Evolutionary conservation across 2,888 invertebrate species (phyloP).

Genomic region (Geophilus truncorum): DNA sequence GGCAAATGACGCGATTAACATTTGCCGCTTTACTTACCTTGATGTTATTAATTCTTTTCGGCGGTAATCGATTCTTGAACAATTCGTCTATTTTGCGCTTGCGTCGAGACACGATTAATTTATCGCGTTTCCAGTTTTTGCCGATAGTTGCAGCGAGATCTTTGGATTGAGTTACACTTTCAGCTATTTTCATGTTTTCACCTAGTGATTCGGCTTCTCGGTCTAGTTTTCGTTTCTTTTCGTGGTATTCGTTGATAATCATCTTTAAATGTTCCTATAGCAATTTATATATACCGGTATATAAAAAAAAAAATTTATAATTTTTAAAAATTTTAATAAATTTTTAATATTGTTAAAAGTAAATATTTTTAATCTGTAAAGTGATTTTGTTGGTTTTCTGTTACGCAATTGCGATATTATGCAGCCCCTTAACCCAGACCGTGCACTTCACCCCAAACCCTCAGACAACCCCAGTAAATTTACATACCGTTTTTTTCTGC

Average conservation of each 20-base stretch:
- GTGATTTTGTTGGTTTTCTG: no score
- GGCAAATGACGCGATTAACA: no score
- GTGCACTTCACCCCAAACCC: no score
- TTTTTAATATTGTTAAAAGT: not conserved
- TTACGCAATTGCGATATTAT: no score
- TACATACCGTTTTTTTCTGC: not conserved
- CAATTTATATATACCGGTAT: no score
- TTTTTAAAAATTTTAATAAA: not conserved
- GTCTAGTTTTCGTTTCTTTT: not conserved
- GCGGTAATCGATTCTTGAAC: not conserved
- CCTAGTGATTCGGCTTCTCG: not conserved
- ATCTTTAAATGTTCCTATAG: not conserved
- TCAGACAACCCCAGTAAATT: no score
- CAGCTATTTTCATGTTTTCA: not conserved
- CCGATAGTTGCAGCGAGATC: not conserved
- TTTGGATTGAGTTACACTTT: not conserved
- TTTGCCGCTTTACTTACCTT: no score
- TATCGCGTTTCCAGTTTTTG: not conserved
- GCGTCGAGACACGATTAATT: not conserved
- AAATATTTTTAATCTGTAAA: no score
- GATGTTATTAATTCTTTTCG: not conserved
- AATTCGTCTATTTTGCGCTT: not conserved
- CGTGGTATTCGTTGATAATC: not conserved
- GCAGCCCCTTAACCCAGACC: no score
- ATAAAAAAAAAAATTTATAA: no score